These are phyloP conservation scores for Nycteola revayana DNA, from an alignment of 2,888 invertebrate genomes.

Conservation along the genomic window DNA sequence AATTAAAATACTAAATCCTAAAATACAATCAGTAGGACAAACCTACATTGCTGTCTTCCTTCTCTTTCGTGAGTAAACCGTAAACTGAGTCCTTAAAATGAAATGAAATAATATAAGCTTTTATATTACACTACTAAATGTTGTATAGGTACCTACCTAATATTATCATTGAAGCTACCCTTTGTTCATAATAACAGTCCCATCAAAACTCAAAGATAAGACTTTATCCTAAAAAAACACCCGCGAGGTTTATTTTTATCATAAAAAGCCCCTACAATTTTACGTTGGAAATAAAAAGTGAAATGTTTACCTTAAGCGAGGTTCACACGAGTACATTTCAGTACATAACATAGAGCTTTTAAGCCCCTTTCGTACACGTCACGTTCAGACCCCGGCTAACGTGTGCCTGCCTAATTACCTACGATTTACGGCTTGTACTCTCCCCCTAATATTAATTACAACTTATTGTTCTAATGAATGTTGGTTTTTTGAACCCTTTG, in stretches of 20 bases:
- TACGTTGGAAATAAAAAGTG: conserved; percentile 32
- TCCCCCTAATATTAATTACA: conserved; percentile 58
- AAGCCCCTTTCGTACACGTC: conserved; percentile 56
- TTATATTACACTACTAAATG: no score
- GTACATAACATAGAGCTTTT: conserved; percentile 57
- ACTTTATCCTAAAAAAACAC: conserved; percentile 26
- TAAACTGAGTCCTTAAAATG: no score
- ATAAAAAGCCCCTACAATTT: conserved; percentile 26
- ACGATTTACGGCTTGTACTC: conserved; percentile 58
- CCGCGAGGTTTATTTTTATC: conserved; percentile 25
- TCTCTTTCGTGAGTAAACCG: no score
- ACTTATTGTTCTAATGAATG: conserved; percentile 46
- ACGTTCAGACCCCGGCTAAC: conserved; percentile 46
- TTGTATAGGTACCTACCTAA: no score
- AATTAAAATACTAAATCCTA: no score
- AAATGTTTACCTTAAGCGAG: conserved; percentile 49
- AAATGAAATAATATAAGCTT: no score
- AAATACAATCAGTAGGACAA: no score
- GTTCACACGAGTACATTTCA: conserved; percentile 26
- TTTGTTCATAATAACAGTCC: conserved; percentile 25
- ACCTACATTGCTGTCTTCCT: no score
- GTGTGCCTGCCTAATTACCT: conserved; percentile 63
- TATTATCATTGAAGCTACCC: no score
- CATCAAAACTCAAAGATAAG: conserved; percentile 27
- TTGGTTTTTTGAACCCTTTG: conserved; percentile 32